Percentiles rank a stretch among this genome's conserved stretches.
phyloP scores from a whole-genome alignment of 2,888 invertebrate species.

The Eurytoma adleriae region DNA sequence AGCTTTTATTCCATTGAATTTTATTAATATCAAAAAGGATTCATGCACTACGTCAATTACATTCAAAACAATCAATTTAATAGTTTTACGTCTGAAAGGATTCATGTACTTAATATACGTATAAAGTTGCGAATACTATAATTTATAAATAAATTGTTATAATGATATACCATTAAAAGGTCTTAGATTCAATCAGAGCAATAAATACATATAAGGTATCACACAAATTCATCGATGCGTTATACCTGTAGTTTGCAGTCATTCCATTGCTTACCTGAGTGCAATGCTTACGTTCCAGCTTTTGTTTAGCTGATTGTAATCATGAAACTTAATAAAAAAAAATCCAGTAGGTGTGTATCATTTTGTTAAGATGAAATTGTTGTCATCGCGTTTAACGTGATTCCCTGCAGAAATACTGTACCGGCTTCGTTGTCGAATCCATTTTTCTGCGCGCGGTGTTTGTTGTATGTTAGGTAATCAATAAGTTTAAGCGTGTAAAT shows the following conservation, averaged over 20 bases:
- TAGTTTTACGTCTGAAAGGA: neutral
- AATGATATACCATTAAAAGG: neutral
- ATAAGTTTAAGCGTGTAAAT: conserved; percentile 33
- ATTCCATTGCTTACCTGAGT: conserved; percentile 48
- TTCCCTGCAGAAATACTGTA: conserved; percentile 45
- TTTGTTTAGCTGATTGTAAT: conserved; percentile 20
- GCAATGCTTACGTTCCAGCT: conserved; percentile 30
- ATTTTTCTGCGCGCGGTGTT: conserved; percentile 17
- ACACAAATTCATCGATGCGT: conserved; percentile 29
- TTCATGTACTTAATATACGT: conserved; percentile 7
- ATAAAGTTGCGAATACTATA: neutral
- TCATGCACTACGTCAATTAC: conserved; percentile 4
- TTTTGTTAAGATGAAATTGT: no score
- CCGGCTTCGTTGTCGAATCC: conserved; percentile 32
- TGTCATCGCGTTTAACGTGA: no score
- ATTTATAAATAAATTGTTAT: conserved; percentile 5
- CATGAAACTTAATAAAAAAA: conserved; percentile 32
- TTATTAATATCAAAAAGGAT: conserved; percentile 9
- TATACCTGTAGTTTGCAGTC: conserved; percentile 11
- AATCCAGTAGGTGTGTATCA: no score
- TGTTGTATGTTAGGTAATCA: conserved; percentile 11
- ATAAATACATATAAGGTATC: neutral
- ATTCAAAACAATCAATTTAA: neutral
- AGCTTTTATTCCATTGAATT: conserved; percentile 7
- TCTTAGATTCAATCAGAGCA: conserved; percentile 17